Conservation (phyloP, 2,888 invertebrate genomes). For the Dicycla oo region DNA sequence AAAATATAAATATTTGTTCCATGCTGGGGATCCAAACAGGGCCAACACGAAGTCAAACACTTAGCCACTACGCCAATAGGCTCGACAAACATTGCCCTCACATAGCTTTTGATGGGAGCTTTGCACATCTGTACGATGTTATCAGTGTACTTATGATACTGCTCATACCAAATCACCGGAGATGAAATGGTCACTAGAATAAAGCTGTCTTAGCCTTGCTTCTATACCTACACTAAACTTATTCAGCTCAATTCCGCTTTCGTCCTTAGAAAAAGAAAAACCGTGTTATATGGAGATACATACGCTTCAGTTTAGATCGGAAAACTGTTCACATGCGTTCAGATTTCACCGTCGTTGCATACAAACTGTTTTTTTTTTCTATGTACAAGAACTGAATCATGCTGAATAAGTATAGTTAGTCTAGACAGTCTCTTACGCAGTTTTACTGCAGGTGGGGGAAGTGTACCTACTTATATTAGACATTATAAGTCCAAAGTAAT, state of each 20-base stretch:
- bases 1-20: slow-evolving; percentile 34
- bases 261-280: no score
- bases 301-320: no score
- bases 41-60: slow-evolving; percentile 37
- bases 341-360: no score
- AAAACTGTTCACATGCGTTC: no score
- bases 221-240: no score
- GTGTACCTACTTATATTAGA: neutral
- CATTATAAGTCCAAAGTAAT: neutral
- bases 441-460: neutral
- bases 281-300: no score
- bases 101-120: slow-evolving; percentile 27
- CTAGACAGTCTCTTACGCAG: no score
- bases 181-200: neutral
- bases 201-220: neutral
- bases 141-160: neutral
- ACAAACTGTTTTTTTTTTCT: no score
- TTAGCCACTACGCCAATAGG: slow-evolving; percentile 25
- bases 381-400: no score
- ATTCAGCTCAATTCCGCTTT: no score
- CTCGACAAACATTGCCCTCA: slow-evolving; percentile 21
- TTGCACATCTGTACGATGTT: slow-evolving; percentile 2
- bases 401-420: no score
- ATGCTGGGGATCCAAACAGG: slow-evolving; percentile 7
- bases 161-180: neutral